Evolutionary conservation across 2,797 vertebrate species (phyloP), one percentile per base, ranked within the genome.

Genomic region (Coendou prehensilis): DNA sequence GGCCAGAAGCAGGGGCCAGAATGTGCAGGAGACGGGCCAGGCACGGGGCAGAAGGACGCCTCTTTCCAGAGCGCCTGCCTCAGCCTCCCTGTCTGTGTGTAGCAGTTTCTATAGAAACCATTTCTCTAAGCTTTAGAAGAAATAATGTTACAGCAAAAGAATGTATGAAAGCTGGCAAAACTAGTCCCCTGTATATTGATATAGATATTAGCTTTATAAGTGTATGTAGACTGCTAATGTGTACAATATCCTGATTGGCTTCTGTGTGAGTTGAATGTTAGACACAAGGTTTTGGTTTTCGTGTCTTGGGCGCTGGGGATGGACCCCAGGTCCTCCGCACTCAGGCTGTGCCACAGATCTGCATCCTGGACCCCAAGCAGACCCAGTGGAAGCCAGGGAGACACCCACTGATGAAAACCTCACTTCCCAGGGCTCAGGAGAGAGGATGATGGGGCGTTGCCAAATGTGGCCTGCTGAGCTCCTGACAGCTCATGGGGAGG

Each of bases 1-100:
- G 89, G 78, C 67, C 20, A 30, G 61, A 18, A 67, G 33, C 54
- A 45, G 59, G 81, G 10, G 33, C 2, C 2, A 5, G 1, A 28
- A 26, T 33, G 6, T 59, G n/a, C 13, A 26, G 67, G 64, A 76
- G 64, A 3, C 45, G 4, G 33, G 50, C 54, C 1, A 6, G 37
- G n/a, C 1, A 0, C 30, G 37, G 23, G 18, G 47, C 18, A 2
- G 28, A 33, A 9, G 13, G 26, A 13, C 1, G 7, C 23, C 6
- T 59, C 69, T 75, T 57, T 22, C 67, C 54, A 45, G 78, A 73
- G 63, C 67, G 71, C 83, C 92, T 54, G 79, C 59, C 79, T 64
- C 57, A 18, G 56, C 63, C 37, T 57, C 41, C 45, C 63, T 17
- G 23, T 50, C 41, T 37, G 3, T 17, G 26, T 28, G 7, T 37